Percentiles rank a stretch among this genome's conserved stretches.
Conservation (phyloP, 2,113 vertebrate genomes). For the Athene cunicularia region DNA sequence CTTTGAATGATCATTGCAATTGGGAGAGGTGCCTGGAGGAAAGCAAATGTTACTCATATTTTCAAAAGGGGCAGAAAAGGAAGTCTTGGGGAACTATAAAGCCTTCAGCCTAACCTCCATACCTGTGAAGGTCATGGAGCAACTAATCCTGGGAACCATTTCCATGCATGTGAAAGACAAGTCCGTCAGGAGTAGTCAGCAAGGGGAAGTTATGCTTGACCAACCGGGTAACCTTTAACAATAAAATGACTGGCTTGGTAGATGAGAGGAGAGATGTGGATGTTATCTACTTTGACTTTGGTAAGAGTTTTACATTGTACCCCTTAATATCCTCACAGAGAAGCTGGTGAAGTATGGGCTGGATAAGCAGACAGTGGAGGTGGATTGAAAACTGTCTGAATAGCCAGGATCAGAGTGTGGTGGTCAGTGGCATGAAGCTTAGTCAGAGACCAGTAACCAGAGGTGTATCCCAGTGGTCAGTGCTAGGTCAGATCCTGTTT, state of each 20-base stretch:
- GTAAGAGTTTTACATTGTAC: neutral
- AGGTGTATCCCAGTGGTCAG: neutral
- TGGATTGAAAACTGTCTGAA: neutral
- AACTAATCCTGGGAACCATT: neutral
- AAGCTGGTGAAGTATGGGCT: neutral
- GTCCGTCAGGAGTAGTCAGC: neutral
- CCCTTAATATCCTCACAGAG: neutral
- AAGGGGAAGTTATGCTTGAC: neutral
- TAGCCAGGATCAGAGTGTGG: neutral
- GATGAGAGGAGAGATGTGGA: neutral
- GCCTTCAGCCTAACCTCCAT: neutral
- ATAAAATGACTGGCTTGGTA: neutral
- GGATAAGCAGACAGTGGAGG: neutral
- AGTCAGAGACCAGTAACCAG: neutral
- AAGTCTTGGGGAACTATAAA: neutral
- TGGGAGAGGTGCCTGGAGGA: neutral
- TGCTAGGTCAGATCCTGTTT: neutral
- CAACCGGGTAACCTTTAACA: neutral
- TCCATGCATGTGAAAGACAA: neutral
- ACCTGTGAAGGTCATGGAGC: neutral
- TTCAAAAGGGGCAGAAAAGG: neutral
- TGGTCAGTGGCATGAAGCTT: neutral
- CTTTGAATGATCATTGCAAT: neutral
- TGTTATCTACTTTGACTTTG: neutral
- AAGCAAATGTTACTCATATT: neutral